Evolutionary conservation across 1,140 invertebrate genomes (phyloP), one percentile per base, ranked within the genome.

Genomic region (Orchestia grillus): DNA sequence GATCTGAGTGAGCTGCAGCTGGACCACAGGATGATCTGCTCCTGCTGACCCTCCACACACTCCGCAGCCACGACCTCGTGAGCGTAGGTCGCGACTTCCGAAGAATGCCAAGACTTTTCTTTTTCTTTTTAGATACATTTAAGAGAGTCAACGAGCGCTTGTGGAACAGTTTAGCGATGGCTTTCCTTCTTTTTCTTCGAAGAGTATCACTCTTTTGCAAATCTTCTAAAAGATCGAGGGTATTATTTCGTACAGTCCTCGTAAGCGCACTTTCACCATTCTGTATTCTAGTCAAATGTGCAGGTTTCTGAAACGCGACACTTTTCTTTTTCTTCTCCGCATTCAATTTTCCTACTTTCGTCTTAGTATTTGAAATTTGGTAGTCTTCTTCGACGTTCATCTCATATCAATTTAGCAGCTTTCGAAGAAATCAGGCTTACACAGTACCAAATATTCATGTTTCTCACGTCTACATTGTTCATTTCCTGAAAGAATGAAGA

Each of bases 261-360:
- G n/a, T 11, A 11, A 28, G 11, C 11, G 43, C 90, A 92, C 41
- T 87, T 40, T 92, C 90, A 43, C 43, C 44, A 28, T 92, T 42
- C 41, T 43, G 19, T 28, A 44, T 43, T 15, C 23, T 44, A 8
- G 16, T 44, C n/a, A 92, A 28, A 28, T 6, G 6, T 11, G n/a
- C 44, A 42, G 6, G 36, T 44, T 92, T 92, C 43, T 92, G n/a
- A 43, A 92, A 92, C 43, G 90, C 90, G 19, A 92, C 90, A 44
- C 23, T 87, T 95, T 95, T 95, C 77, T 95, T 95, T 43, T 95
- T 95, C 45, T 95, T 95, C 95, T 95, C 53, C 6, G 47, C 19
- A 53, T 53, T 53, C 47, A 53, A 19, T 53, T 19, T 53, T 19
- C 47, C 47, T 19, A 53, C 47, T 53, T 19, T 53, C 47, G 47